Percentiles rank a stretch among this genome's conserved stretches.
Evolutionary conservation across 2,797 vertebrate species (phyloP).

Genomic region (Lophotriccus pileatus): DNA sequence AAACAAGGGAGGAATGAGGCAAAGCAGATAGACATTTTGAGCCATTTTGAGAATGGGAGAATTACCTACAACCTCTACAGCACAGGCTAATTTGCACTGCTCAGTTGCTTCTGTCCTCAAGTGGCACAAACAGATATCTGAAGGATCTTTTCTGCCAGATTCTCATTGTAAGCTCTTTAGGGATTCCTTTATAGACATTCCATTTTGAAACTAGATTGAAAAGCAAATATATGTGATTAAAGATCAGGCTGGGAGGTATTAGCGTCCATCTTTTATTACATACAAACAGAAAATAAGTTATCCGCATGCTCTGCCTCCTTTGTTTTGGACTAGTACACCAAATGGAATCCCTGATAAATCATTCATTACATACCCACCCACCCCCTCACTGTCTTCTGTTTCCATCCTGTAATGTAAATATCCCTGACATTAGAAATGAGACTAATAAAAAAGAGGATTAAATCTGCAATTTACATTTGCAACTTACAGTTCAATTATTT

Average conservation of each 20-base stretch:
- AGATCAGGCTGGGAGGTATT: conserved; percentile 5
- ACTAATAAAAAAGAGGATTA: conserved; percentile 24
- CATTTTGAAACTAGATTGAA: background rate
- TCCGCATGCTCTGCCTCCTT: background rate
- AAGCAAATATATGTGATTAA: conserved; percentile 40
- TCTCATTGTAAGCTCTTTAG: background rate
- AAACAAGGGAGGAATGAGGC: background rate
- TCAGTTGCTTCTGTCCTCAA: background rate
- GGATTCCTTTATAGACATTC: background rate
- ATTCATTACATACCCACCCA: background rate
- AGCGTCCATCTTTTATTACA: background rate
- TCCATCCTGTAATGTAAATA: conserved; percentile 35
- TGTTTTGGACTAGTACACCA: conserved; percentile 9
- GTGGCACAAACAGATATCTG: background rate
- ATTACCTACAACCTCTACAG: background rate
- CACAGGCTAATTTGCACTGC: background rate
- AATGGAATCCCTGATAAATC: conserved; percentile 36
- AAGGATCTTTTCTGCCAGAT: background rate
- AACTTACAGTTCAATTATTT: conserved; percentile 40
- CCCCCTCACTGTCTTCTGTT: conserved; percentile 5
- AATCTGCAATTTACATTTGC: conserved; percentile 36
- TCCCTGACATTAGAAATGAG: conserved; percentile 17
- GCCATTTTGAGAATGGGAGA: background rate
- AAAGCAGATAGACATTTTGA: background rate
- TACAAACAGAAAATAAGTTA: conserved; percentile 15